A percentile compares a stretch with the other conserved stretches of the same genome.
These are phyloP conservation scores for Prunella himalayana DNA, from an alignment of 2,113 vertebrate species.

Conservation along the genomic window DNA sequence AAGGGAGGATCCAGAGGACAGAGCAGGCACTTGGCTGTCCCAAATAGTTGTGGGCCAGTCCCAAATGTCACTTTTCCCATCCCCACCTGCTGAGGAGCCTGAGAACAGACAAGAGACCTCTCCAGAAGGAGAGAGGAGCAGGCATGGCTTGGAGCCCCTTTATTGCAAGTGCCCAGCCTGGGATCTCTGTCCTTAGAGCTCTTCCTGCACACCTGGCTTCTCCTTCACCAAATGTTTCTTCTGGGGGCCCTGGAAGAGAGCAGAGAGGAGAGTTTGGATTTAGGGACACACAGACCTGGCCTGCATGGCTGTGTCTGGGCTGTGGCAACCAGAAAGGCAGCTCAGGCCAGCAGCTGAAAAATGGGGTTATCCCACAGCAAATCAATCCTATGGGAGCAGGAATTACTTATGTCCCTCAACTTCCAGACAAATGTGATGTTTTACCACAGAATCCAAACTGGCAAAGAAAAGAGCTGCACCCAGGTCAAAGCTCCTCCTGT, in stretches of 20 bases:
- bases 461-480: not conserved
- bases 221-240: constrained; percentile 85
- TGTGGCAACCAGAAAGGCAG: not conserved
- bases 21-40: not conserved
- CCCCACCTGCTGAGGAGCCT: not conserved
- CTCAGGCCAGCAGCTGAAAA: not conserved
- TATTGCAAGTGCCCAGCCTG: not conserved
- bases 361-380: not conserved
- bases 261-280: not conserved
- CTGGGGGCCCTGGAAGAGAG: constrained; percentile 81
- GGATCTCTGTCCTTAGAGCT: not conserved
- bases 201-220: constrained; percentile 43
- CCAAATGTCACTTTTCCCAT: not conserved
- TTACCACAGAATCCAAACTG: not conserved
- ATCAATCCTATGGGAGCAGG: not conserved
- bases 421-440: not conserved
- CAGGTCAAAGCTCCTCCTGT: not conserved
- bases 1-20: not conserved
- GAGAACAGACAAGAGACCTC: not conserved
- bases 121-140: not conserved
- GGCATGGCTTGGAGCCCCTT: not conserved
- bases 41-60: not conserved
- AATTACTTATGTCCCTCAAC: not conserved
- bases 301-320: not conserved
- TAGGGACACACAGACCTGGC: not conserved